These are phyloP conservation scores for Drosophila sturtevanti DNA, from an alignment of 1,140 invertebrate species.

Conservation along the genomic window DNA sequence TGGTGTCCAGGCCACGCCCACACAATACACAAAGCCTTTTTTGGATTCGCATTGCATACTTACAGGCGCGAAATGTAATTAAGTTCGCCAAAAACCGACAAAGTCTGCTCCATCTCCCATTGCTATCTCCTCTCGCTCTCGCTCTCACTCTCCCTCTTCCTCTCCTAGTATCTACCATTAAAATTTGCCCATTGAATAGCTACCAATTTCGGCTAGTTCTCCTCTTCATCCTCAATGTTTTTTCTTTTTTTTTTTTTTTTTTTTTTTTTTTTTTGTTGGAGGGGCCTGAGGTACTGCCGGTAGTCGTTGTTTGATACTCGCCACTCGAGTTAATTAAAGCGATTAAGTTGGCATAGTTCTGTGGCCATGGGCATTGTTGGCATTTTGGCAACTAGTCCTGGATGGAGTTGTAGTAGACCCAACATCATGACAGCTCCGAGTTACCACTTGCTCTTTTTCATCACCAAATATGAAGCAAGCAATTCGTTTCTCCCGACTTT, in stretches of 20 bases:
- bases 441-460: not conserved
- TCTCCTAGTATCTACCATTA: not conserved
- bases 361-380: slow-evolving; percentile 3
- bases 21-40: slow-evolving; percentile 26
- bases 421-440: not conserved
- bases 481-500: no score
- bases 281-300: not conserved
- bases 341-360: slow-evolving; percentile 21
- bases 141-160: not conserved
- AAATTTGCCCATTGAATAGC: not conserved
- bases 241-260: not conserved
- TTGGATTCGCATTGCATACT: slow-evolving; percentile 59
- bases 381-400: not conserved
- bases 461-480: no score
- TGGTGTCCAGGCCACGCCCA: slow-evolving; percentile 24
- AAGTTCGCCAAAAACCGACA: slow-evolving; percentile 67
- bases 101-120: slow-evolving; percentile 18
- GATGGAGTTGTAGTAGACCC: not conserved
- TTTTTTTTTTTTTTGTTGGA: not conserved
- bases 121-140: not conserved
- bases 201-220: not conserved
- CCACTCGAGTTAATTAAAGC: slow-evolving; percentile 21
- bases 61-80: slow-evolving; percentile 79
- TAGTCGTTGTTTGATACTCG: slow-evolving; percentile 9
- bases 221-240: no score